These are phyloP conservation scores for Oreohelix idahoensis DNA, from an alignment of 1,140 invertebrate species.

Conservation along the genomic window DNA sequence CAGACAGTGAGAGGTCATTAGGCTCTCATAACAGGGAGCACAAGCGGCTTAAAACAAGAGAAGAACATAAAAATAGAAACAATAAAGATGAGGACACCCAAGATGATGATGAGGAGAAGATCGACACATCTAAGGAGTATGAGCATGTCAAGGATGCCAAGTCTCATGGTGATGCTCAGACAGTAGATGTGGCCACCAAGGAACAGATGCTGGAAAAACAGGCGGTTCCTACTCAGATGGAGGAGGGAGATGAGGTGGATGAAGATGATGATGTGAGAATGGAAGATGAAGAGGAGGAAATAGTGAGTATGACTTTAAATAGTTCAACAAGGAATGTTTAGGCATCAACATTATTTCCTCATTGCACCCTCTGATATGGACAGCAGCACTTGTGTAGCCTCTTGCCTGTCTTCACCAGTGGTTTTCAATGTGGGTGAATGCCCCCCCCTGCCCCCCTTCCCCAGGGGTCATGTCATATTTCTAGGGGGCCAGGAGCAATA, in stretches of 20 bases:
- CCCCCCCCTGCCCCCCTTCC: too few species aligned
- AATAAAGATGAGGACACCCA: constrained; percentile 24
- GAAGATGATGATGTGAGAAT: constrained; percentile 57
- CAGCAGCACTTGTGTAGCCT: too few species aligned
- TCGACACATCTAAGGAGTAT: constrained; percentile 79
- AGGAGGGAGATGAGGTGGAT: constrained; percentile 55
- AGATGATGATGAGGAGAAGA: constrained; percentile 34
- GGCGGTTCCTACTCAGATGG: constrained; percentile 73
- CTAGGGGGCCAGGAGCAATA: too few species aligned
- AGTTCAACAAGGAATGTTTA: neutral
- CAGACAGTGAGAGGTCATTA: constrained; percentile 78
- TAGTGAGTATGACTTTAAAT: constrained; percentile 21
- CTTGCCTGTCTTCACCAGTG: too few species aligned
- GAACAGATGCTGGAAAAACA: constrained; percentile 87
- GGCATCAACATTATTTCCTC: too few species aligned
- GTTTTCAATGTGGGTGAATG: too few species aligned
- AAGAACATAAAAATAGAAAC: constrained; percentile 65
- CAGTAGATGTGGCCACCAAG: constrained; percentile 77
- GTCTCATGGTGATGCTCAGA: constrained; percentile 75
- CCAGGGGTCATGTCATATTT: too few species aligned
- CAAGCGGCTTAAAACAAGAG: constrained; percentile 77
- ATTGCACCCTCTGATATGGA: too few species aligned
- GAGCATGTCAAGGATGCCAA: constrained; percentile 89
- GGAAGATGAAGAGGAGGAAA: constrained; percentile 59
- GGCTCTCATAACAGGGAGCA: constrained; percentile 78